A percentile compares a stretch with the other conserved stretches of the same genome.
Evolutionary conservation across 2,113 vertebrate species (phyloP).

Genomic region (Phylloscopus trochiloides): DNA sequence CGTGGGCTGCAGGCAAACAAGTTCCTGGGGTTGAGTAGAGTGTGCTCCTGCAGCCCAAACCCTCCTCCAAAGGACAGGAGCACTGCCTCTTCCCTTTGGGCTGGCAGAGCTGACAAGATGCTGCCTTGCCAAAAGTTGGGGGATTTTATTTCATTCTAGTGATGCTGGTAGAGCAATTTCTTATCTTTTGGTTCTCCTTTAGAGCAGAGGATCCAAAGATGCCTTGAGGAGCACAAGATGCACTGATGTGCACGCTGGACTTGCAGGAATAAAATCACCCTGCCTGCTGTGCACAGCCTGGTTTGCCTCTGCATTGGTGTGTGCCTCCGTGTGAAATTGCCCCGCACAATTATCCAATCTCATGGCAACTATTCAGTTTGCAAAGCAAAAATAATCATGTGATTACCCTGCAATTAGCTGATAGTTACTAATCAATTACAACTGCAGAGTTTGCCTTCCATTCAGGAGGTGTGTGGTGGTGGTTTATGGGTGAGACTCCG

Average conservation of each 20-base stretch:
- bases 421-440: slow-evolving; percentile 68
- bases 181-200: neutral
- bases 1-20: neutral
- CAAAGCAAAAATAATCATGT: slow-evolving; percentile 73
- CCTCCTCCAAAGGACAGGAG: neutral
- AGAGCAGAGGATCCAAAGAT: neutral
- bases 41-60: neutral
- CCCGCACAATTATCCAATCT: slow-evolving; percentile 69
- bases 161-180: neutral
- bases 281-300: neutral
- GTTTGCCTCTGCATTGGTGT: neutral
- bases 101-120: neutral
- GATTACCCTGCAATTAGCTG: slow-evolving; percentile 69
- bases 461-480: neutral
- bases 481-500: neutral
- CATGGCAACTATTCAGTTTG: slow-evolving; percentile 68
- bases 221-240: fast-evolving
- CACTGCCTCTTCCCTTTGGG: neutral
- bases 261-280: neutral
- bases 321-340: slow-evolving; percentile 44
- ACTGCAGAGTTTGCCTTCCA: slow-evolving; percentile 20
- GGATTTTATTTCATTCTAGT: neutral
- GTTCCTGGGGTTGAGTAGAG: neutral
- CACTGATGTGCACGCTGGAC: fast-evolving
- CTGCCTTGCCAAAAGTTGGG: neutral